Percentiles rank a stretch among this genome's conserved stretches.
Conservation (phyloP, 2,888 invertebrate species). For the Cephus runcator region DNA sequence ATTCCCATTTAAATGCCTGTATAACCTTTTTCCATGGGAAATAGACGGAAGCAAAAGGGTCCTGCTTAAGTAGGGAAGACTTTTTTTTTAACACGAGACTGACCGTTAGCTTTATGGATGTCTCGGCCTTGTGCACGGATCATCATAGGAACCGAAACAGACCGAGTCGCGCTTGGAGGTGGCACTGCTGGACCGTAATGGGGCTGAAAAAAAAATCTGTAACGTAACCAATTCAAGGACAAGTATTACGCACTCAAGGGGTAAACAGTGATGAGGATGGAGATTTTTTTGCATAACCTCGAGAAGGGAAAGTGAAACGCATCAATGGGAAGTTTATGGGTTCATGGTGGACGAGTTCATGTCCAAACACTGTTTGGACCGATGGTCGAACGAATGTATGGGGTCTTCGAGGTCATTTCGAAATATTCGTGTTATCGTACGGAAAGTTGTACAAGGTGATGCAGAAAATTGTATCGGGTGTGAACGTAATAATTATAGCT, state of each 20-base stretch:
- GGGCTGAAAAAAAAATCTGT: constrained; percentile 24
- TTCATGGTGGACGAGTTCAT: constrained; percentile 22
- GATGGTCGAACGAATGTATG: background rate
- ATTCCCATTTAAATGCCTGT: background rate
- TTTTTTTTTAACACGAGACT: background rate
- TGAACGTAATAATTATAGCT: background rate
- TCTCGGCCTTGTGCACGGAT: constrained; percentile 22
- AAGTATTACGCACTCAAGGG: constrained; percentile 36
- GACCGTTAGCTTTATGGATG: constrained; percentile 25
- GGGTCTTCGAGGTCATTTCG: background rate
- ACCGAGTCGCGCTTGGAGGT: background rate
- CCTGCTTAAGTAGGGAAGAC: background rate
- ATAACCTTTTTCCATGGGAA: background rate
- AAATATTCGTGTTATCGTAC: background rate
- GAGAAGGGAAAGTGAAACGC: constrained; percentile 41
- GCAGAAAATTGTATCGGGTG: background rate
- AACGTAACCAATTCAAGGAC: constrained; percentile 50
- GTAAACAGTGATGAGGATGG: constrained; percentile 40
- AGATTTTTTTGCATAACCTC: constrained; percentile 43
- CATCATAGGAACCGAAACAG: constrained; percentile 1
- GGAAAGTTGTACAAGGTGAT: background rate
- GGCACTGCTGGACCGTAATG: background rate
- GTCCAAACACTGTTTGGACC: constrained; percentile 2
- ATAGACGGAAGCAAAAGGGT: background rate
- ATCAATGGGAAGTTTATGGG: constrained; percentile 45